These are phyloP conservation scores for Pseudochaenichthys georgianus DNA, from an alignment of 2,797 vertebrate species.

Conservation along the genomic window DNA sequence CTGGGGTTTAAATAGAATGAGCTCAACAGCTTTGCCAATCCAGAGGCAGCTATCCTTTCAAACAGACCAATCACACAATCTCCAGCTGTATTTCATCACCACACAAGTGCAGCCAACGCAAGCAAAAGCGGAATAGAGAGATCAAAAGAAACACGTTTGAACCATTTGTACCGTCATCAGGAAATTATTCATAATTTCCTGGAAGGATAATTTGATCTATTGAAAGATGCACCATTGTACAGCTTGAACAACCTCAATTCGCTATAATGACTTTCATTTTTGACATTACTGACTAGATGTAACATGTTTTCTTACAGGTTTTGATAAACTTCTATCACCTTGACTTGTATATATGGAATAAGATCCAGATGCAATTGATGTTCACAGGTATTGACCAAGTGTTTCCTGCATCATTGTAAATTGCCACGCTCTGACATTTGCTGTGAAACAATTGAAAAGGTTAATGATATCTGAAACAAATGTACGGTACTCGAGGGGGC, in stretches of 20 bases:
- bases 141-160: neutral
- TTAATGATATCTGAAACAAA: slow-evolving; percentile 72
- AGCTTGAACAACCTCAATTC: neutral
- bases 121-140: neutral
- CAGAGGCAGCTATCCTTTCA: neutral
- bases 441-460: slow-evolving; percentile 71
- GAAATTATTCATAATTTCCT: neutral
- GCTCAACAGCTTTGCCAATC: too few relatives aligned
- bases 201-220: neutral
- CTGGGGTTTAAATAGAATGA: too few relatives aligned
- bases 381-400: slow-evolving; percentile 42
- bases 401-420: slow-evolving; percentile 47
- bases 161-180: neutral
- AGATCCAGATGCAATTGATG: slow-evolving; percentile 34
- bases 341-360: slow-evolving; percentile 1
- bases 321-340: neutral
- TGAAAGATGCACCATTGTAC: neutral
- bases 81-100: neutral
- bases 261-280: neutral
- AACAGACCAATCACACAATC: neutral
- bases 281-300: neutral
- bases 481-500: slow-evolving; percentile 23
- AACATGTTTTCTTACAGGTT: neutral
- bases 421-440: slow-evolving; percentile 69
- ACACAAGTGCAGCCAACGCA: neutral